Evolutionary conservation across 2,797 vertebrate species (phyloP), one percentile per base, ranked within the genome.

Genomic region (Mallotus villosus): DNA sequence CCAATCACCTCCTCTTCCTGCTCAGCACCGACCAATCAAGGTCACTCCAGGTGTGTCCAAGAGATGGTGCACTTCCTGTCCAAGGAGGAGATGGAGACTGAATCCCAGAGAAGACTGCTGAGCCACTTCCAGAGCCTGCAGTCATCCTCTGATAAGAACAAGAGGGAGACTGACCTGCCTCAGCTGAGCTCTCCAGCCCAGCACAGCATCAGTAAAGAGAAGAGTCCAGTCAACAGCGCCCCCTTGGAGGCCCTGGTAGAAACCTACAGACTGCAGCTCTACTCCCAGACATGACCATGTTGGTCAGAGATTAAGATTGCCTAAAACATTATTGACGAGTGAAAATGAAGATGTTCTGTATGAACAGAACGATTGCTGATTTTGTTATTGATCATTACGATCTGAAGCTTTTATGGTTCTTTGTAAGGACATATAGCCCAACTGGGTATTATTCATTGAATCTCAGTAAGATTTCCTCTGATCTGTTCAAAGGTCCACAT

Each of bases 31-130:
- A 65, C 63, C 2, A 24, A 74, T 74, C 76, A 79, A 57, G 85
- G 82, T 64, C 90, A 82, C 74, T 84, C 86, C 81, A 87, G 73
- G 49, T 89, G 90, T 81, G 78, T 82, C 73, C 78, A 78, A 69
- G 82, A 86, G 74, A 86, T 88, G 1, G 81, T 82, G 76, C 90
- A 72, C 27, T 89, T 90, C 83, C 83, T 88, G 29, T 81, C 57
- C 64, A 55, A 77, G 11, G 19, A 72, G 14, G 75, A 82, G 17
- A 61, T 83, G 77, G 75, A 79, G 65, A 82, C 74, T 46, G 77
- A 76, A 0, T 57, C 63, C 55, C 78, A 83, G 34, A 81, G 71
- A 74, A 79, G 73, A 82, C 75, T 84, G 60, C 63, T 88, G 81
- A 79, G 73, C 49, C 78, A 84, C 78, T 69, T 85, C 78, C 78